Evolutionary conservation across 2,113 vertebrate genomes (phyloP).

Genomic region (Phrynocephalus versicolor): DNA sequence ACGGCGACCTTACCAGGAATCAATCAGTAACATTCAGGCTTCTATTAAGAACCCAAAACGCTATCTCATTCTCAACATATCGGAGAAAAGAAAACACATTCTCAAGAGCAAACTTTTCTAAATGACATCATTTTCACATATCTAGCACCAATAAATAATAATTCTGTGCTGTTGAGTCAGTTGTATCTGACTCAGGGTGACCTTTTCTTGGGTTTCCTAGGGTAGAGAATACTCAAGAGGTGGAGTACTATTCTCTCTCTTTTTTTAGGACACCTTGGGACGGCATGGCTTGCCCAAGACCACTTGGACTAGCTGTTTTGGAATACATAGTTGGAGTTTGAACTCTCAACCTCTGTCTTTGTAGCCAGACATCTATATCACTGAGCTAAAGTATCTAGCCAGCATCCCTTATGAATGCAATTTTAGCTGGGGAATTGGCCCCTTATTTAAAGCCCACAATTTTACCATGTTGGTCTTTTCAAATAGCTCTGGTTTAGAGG

Average conservation of each 20-base stretch:
- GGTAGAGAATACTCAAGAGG: too few species aligned
- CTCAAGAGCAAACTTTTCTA: not conserved
- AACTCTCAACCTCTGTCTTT: too few species aligned
- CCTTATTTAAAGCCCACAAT: not conserved
- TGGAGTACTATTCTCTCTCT: too few species aligned
- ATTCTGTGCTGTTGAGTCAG: too few species aligned
- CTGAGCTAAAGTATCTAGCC: too few species aligned
- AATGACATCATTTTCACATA: not conserved
- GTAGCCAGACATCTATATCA: too few species aligned
- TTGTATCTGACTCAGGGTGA: not conserved
- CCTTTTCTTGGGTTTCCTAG: not conserved
- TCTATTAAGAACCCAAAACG: constrained; percentile 15
- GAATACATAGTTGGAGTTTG: too few species aligned
- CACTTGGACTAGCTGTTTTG: too few species aligned
- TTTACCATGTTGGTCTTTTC: not conserved
- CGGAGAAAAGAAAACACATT: not conserved
- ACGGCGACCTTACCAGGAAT: not conserved
- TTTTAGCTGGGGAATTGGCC: not conserved
- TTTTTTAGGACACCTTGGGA: too few species aligned
- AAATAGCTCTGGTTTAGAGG: not conserved
- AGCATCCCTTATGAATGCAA: not conserved
- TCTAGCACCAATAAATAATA: too few species aligned
- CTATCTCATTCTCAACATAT: not conserved
- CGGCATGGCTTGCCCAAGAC: too few species aligned
- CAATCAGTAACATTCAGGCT: not conserved